These are phyloP conservation scores for Fistularia tabacaria DNA, from an alignment of 2,797 vertebrate species.

Conservation along the genomic window DNA sequence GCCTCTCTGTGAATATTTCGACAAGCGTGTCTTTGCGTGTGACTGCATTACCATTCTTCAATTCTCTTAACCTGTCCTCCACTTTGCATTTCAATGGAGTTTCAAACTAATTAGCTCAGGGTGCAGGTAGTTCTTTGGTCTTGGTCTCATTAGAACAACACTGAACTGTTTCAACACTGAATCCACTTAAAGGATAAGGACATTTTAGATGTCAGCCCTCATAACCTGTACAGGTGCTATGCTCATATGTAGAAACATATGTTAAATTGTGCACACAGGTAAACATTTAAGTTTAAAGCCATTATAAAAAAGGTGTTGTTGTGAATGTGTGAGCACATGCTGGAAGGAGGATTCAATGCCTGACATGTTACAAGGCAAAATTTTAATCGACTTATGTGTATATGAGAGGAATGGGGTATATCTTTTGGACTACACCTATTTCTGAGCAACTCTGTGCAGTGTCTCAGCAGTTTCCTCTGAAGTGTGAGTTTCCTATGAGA, in stretches of 20 bases:
- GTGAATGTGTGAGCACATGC: neutral
- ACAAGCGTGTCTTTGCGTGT: conserved; percentile 11
- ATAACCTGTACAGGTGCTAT: neutral
- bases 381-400: too few species aligned
- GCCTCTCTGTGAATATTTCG: neutral
- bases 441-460: too few species aligned
- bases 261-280: neutral
- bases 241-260: neutral
- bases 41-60: conserved; percentile 7
- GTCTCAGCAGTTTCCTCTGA: conserved; percentile 15
- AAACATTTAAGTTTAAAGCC: neutral
- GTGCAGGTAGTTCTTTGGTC: conserved; percentile 30
- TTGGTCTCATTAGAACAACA: conserved; percentile 24
- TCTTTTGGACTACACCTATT: too few species aligned
- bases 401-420: too few species aligned
- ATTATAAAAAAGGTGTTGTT: conserved; percentile 6
- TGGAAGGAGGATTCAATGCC: too few species aligned
- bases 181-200: neutral
- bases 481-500: conserved; percentile 40
- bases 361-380: too few species aligned
- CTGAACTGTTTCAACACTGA: conserved; percentile 10
- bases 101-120: conserved; percentile 51
- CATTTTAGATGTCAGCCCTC: conserved; percentile 19
- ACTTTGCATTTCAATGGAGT: conserved; percentile 51
- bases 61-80: conserved; percentile 43